Conservation (phyloP, 1,140 invertebrate genomes). For the Diuraphis noxia region DNA sequence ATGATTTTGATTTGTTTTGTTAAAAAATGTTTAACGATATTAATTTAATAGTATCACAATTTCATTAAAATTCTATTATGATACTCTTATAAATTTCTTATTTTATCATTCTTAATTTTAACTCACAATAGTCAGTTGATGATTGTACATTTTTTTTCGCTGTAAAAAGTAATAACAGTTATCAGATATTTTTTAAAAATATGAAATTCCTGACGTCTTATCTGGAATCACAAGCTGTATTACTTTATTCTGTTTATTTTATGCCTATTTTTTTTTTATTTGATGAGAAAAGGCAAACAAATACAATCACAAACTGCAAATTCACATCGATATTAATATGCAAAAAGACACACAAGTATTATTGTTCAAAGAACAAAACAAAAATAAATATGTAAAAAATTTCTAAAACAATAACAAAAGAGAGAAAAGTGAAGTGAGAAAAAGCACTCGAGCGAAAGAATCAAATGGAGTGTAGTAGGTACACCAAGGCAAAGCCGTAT, state of each 20-base stretch:
- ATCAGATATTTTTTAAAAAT: background rate
- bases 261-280: background rate
- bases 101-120: background rate
- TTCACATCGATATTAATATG: slow-evolving; percentile 51
- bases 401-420: slow-evolving; percentile 45
- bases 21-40: background rate
- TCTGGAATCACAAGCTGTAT: slow-evolving; percentile 13
- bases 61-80: background rate
- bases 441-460: slow-evolving; percentile 53
- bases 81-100: background rate
- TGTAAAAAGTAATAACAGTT: background rate
- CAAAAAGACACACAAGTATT: slow-evolving; percentile 53
- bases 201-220: background rate
- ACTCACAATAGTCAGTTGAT: background rate
- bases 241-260: background rate
- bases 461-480: slow-evolving; percentile 38
- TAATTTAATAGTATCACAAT: background rate
- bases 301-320: slow-evolving; percentile 52
- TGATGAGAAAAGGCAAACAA: slow-evolving; percentile 38
- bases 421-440: slow-evolving; percentile 52
- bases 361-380: slow-evolving; percentile 42
- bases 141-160: background rate
- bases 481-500: slow-evolving; percentile 43
- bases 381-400: slow-evolving; percentile 50
- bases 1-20: too few species aligned